Base-by-base conservation (phyloP, 2,797 vertebrate genomes). In the Leuciscus waleckii region DNA sequence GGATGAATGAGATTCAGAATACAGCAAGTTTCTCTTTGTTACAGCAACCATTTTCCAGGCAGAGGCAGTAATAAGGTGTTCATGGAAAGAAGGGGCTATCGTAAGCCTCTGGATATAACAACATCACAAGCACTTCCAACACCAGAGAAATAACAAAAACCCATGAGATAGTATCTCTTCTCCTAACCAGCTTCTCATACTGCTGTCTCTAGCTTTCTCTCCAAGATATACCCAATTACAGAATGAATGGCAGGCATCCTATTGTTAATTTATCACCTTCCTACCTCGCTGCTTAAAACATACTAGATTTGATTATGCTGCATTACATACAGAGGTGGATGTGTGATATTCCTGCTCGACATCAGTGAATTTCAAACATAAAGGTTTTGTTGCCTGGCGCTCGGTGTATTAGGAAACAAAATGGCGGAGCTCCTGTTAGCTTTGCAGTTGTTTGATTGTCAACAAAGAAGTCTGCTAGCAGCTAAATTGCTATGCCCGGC, bases 131-230 rank as follows among this genome's bases (percentile, higher is more conserved):
- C 90, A 93, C 92, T 93, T 90, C 86, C 88, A 91, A 84, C 2
- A 77, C 65, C 75, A 91, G 90, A 86, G 87, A 92, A 92, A 92
- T 89, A 92, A 39, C 56, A 92, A 93, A 93, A 94, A 94, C 92
- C 93, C 90, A 58, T 87, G 89, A 92, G 94, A 94, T 91, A 93
- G 92, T 88, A 93, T 93, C 88, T 93, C 93, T 93, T 93, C 93
- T 92, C 89, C 92, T 94, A 95, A 94, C 93, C 94, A 94, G 92
- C 93, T 92, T 93, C 91, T 90, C 93, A 91, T 93, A 92, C 90
- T 92, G 89, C 92, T 89, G 85, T 91, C 92, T 87, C 87, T 87
- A 82, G 73, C 88, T 92, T 90, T 90, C 91, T 92, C 89, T 84
- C 85, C 88, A 83, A 90, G 89, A 86, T 79, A 75, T 88, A 67